Percentiles rank a stretch among this genome's conserved stretches.
Conservation (phyloP, 2,888 invertebrate species). For the Calameuta pallipes region DNA sequence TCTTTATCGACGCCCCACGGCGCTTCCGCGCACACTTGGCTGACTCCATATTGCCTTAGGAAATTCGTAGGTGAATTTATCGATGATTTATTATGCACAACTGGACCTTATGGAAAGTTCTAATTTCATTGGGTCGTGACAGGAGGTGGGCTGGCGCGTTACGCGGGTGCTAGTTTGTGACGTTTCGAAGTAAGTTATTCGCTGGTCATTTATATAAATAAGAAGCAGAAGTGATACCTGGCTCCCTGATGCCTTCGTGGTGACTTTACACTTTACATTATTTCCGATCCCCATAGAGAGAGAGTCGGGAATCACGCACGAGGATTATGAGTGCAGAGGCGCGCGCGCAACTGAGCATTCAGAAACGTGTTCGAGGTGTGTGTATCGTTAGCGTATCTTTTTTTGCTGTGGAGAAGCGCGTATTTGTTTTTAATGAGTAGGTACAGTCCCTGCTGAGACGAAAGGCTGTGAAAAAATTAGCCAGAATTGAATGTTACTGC, state of each 20-base stretch:
- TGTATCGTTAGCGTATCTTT: constrained; percentile 61
- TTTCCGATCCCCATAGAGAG: constrained; percentile 32
- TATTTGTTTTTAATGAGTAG: constrained; percentile 55
- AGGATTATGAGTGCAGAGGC: constrained; percentile 44
- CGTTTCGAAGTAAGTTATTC: constrained; percentile 54
- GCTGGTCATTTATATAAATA: constrained; percentile 67
- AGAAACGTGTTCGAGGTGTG: constrained; percentile 44
- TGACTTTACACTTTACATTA: constrained; percentile 64
- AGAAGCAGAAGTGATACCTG: constrained; percentile 64
- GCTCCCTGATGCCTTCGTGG: constrained; percentile 56
- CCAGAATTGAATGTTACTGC: too few species aligned
- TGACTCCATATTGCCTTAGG: too few species aligned
- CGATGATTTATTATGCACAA: background rate
- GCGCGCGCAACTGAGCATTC: constrained; percentile 34
- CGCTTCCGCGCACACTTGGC: too few species aligned
- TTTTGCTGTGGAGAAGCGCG: constrained; percentile 42
- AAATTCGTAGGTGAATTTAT: too few species aligned
- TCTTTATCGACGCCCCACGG: too few species aligned
- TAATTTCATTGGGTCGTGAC: background rate
- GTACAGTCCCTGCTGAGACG: constrained; percentile 43
- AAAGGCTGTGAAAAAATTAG: background rate
- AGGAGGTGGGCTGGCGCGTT: constrained; percentile 24
- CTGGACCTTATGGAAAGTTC: background rate
- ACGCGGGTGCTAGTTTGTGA: constrained; percentile 31
- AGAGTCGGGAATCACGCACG: constrained; percentile 32